A percentile compares a stretch with the other conserved stretches of the same genome.
phyloP scores from a whole-genome alignment of 2,888 invertebrate genomes.

The Ceratothoa steindachneri region DNA sequence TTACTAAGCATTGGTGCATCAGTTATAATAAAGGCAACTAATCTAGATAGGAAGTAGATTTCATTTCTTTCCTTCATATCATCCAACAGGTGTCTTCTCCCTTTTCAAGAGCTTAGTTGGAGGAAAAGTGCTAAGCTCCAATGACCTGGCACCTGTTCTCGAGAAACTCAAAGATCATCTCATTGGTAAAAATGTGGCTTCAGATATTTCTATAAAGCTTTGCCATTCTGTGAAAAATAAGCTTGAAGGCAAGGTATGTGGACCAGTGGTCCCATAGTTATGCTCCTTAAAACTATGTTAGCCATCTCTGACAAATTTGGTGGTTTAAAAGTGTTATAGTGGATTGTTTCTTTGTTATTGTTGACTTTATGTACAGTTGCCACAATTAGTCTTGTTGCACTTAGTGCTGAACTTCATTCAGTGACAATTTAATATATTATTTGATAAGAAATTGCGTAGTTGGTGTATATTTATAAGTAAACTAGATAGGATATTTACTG shows the following conservation, averaged over 20 bases:
- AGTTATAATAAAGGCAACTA: not conserved
- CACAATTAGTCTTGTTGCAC: too few species aligned
- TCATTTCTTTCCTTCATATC: not conserved
- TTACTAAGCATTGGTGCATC: not conserved
- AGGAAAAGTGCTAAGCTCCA: slow-evolving; percentile 74
- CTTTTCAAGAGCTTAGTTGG: slow-evolving; percentile 80
- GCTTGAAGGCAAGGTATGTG: slow-evolving; percentile 72
- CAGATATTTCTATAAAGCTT: slow-evolving; percentile 88
- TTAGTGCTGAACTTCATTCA: too few species aligned
- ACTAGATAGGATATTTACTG: too few species aligned
- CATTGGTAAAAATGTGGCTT: slow-evolving; percentile 93
- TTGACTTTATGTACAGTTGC: too few species aligned
- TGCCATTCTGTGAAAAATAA: slow-evolving; percentile 88
- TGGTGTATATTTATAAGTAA: too few species aligned
- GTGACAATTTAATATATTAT: too few species aligned
- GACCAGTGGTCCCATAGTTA: too few species aligned
- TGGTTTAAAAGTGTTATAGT: too few species aligned
- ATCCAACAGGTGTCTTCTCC: slow-evolving; percentile 67
- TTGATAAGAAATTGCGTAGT: too few species aligned
- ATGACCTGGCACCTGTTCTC: slow-evolving; percentile 77
- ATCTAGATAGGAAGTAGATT: not conserved
- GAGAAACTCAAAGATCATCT: slow-evolving; percentile 93
- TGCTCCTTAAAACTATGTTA: too few species aligned
- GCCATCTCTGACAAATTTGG: too few species aligned
- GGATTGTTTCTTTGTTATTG: too few species aligned